Evolutionary conservation across 2,888 invertebrate genomes (phyloP), one percentile per base, ranked within the genome.

Genomic region (Liopterus haemorrhoidalis): DNA sequence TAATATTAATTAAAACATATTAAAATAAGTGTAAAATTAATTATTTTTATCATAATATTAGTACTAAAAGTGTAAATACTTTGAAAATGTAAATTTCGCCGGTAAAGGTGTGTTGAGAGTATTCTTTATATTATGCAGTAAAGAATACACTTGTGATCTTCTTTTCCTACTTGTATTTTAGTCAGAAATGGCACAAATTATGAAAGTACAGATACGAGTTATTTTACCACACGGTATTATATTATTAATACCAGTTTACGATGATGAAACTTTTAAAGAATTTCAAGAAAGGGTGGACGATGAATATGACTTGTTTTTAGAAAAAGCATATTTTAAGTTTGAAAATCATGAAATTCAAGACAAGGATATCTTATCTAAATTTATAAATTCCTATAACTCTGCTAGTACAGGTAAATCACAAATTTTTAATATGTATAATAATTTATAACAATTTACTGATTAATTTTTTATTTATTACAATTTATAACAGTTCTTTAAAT

Each of bases 131-230:
- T n/a, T n/a, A n/a, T n/a, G n/a, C n/a, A n/a, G n/a, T n/a, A n/a
- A n/a, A n/a, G n/a, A n/a, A n/a, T n/a, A n/a, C n/a, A n/a, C n/a
- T n/a, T n/a, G n/a, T n/a, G n/a, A 24, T 45, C 45, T 45, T 45
- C 39, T 45, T 39, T 36, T 22, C 36, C 38, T 43, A 12, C 15
- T 25, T 12, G 27, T 9, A 30, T 43, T 37, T 21, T 14, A 28
- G 37, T n/a, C n/a, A 31, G 27, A 18, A 39, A 45, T 45, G 45
- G 45, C 45, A 45, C 45, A 45, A 45, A 39, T 39, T 45, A 45
- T 45, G 45, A 45, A 45, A 39, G 24, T 45, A 25, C 39, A 32
- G 14, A 24, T 45, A 9, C n/a, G n/a, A n/a, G n/a, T n/a, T n/a
- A 24, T 39, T 1, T 22, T 9, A 18, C 32, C 18, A 19, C 14